A percentile compares a stretch with the other conserved stretches of the same genome.
Conservation (phyloP, 2,888 invertebrate species). For the Leucozona laternaria region DNA sequence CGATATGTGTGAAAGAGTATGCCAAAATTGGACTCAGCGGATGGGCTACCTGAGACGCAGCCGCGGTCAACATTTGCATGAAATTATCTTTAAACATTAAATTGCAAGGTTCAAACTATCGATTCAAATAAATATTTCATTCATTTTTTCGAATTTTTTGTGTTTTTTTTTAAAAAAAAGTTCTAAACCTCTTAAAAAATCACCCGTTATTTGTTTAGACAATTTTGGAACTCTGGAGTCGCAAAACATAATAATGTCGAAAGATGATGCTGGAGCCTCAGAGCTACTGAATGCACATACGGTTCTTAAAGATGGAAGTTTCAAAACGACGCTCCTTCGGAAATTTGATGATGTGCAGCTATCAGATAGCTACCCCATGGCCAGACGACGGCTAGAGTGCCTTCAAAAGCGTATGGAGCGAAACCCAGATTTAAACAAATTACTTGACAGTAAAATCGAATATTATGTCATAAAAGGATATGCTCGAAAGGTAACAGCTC, state of each 20-base stretch:
- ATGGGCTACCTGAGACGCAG: too few species aligned
- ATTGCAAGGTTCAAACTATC: too few species aligned
- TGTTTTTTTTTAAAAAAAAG: too few species aligned
- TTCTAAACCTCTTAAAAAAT: too few species aligned
- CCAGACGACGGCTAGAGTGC: conserved; percentile 57
- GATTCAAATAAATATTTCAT: too few species aligned
- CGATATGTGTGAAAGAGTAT: too few species aligned
- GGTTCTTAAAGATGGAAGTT: conserved; percentile 28
- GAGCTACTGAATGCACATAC: neutral
- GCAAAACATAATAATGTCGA: conserved; percentile 14
- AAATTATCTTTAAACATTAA: too few species aligned
- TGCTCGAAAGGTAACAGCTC: conserved; percentile 49
- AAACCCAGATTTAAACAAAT: conserved; percentile 38
- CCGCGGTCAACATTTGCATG: too few species aligned
- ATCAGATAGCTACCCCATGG: conserved; percentile 44
- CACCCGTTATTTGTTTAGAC: neutral
- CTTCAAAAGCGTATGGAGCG: conserved; percentile 59
- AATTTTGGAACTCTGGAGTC: conserved; percentile 30
- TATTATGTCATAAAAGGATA: conserved; percentile 76
- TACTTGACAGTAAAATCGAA: conserved; percentile 54
- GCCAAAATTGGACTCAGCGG: too few species aligned
- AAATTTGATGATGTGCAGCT: conserved; percentile 40
- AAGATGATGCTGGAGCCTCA: conserved; percentile 7
- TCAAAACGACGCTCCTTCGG: conserved; percentile 28
- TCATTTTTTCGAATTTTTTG: too few species aligned